A percentile compares a stretch with the other conserved stretches of the same genome.
These are phyloP conservation scores for Drosophila orosa DNA, from an alignment of 1,140 invertebrate genomes.

Conservation along the genomic window DNA sequence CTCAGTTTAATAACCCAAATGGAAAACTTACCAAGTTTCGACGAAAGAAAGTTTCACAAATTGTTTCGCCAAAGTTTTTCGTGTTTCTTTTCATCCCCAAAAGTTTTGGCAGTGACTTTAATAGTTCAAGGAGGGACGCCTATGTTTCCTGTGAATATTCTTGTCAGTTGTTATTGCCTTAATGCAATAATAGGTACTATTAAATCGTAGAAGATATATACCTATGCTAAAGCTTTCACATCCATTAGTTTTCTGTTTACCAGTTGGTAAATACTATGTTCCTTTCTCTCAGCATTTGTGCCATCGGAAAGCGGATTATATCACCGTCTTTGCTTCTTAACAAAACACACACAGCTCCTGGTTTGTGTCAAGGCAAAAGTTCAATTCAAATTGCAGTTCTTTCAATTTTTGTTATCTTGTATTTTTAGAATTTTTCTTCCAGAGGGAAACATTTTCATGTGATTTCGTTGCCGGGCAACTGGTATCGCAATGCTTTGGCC, in stretches of 20 bases:
- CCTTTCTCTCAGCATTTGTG: background rate
- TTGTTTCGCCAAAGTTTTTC: conserved; percentile 11
- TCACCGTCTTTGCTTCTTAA: background rate
- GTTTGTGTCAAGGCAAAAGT: conserved; percentile 2
- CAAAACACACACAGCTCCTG: background rate
- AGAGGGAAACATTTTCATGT: conserved; percentile 24
- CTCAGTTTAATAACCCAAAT: conserved; percentile 35
- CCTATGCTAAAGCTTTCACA: background rate
- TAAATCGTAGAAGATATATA: background rate
- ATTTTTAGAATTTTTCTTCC: conserved; percentile 28
- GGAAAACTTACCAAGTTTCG: conserved; percentile 13
- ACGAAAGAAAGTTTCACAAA: conserved; percentile 15
- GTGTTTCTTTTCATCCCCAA: conserved; percentile 1
- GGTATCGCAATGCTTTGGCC: conserved; percentile 8
- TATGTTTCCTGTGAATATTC: conserved; percentile 4
- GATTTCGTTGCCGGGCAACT: conserved; percentile 33
- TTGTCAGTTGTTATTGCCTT: background rate
- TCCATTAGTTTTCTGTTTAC: conserved; percentile 7
- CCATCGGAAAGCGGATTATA: conserved; percentile 28
- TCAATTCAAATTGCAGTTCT: conserved; percentile 28
- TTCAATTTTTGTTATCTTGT: conserved; percentile 4
- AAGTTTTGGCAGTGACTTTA: conserved; percentile 18
- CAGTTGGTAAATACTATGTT: conserved; percentile 1
- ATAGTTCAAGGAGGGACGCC: conserved; percentile 1
- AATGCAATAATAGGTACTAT: background rate